Evolutionary conservation across 37 sponge, comb jelly and placozoan species (phyloP), one percentile per base, ranked within the genome.

Genomic region (Aphrocallistes beatrix): DNA sequence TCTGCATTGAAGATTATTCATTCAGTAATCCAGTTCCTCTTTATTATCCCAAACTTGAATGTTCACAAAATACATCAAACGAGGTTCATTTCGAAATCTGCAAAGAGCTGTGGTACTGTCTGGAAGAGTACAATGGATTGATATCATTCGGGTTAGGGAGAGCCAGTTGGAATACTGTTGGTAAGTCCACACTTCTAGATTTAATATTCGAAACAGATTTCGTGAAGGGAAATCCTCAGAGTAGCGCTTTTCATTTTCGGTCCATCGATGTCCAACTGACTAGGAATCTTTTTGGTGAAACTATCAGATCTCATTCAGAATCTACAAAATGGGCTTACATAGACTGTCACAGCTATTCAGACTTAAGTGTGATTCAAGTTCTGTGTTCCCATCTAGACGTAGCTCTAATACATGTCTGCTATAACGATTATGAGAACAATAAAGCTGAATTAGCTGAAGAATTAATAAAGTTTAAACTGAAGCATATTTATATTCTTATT

Each of bases 1-100:
- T 19, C 21, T 60, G 75, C n/a, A 60, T 60, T 60, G 75, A 60
- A 60, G 28, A 60, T 60, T 60, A 60, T 28, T 60, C 75, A 19
- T 60, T 60, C 75, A 60, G 8, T 60, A 60, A 60, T 60, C 75
- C 75, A 25, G 75, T 60, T 19, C 75, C 75, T 60, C 34, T 60
- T 13, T 60, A 60, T 60, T 60, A 60, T 28, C 75, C 75, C 10
- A 60, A 60, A 60, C 75, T 60, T 3, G 13, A 42, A 42, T 25
- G 3, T 25, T 25, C 75, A 25, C 34, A 13, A 25, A n/a, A n/a
- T n/a, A n/a, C n/a, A n/a, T n/a, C n/a, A n/a, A n/a, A 60, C 1
- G 49, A 13, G 17, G n/a, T 19, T 32, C 17, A 47, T 21, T 47
- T 47, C 17, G 17, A 13, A 17, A 47, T 47, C 8, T 60, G 75